These are phyloP conservation scores for Chitala chitala DNA, from an alignment of 2,113 vertebrate genomes.

Conservation along the genomic window DNA sequence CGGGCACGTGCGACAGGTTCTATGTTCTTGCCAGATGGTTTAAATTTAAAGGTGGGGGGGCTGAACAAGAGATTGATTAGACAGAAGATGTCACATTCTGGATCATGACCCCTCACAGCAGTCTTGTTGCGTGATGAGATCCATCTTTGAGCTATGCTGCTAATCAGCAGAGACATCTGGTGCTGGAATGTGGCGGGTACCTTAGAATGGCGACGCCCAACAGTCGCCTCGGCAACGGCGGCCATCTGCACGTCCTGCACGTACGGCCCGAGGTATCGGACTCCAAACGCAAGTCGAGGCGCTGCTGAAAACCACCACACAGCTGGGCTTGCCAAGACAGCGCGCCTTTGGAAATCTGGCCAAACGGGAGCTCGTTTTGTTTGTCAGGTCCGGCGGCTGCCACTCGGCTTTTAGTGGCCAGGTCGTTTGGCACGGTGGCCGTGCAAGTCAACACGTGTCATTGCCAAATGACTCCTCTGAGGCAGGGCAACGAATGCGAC, in stretches of 20 bases:
- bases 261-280: neutral
- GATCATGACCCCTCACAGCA: neutral
- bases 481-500: too few relatives aligned
- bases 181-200: slow-evolving; percentile 1
- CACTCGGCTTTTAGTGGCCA: too few relatives aligned
- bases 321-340: neutral
- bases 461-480: too few relatives aligned
- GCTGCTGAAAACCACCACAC: neutral
- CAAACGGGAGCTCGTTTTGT: too few relatives aligned
- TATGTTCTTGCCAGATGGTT: neutral
- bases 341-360: neutral
- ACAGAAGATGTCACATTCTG: slow-evolving; percentile 15
- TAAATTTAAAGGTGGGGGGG: slow-evolving; percentile 1
- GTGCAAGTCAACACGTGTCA: too few relatives aligned
- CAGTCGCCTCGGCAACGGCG: neutral
- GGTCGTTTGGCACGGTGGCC: too few relatives aligned
- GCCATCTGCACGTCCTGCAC: neutral
- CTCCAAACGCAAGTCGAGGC: neutral
- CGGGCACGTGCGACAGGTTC: neutral
- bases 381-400: too few relatives aligned
- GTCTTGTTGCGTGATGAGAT: neutral
- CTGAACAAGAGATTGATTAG: neutral
- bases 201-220: neutral
- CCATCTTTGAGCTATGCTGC: neutral
- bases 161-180: slow-evolving; percentile 21